Conservation (phyloP, 2,113 vertebrate genomes). For the Calidris pygmaea region DNA sequence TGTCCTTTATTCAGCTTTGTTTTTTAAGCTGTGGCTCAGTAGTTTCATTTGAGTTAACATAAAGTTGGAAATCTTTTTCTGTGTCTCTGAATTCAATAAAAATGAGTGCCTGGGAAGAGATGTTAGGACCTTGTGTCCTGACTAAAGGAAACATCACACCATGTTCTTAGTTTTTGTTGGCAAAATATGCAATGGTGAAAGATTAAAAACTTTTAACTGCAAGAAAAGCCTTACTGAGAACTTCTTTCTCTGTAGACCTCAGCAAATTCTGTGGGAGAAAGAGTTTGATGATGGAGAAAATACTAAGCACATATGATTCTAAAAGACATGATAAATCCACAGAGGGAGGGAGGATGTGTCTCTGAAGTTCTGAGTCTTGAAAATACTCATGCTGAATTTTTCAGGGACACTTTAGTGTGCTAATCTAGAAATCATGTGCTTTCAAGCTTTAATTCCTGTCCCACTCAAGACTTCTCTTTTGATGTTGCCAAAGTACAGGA, state of each 20-base stretch:
- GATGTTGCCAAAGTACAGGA: neutral
- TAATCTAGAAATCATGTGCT: neutral
- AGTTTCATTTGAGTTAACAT: neutral
- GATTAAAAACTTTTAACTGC: neutral
- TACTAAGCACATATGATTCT: neutral
- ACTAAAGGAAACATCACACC: rapidly evolving
- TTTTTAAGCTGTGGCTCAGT: neutral
- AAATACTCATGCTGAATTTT: rapidly evolving
- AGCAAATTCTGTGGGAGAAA: neutral
- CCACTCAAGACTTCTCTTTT: neutral
- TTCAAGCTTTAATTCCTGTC: neutral
- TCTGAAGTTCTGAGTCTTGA: neutral
- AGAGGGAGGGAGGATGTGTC: neutral
- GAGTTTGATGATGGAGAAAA: neutral
- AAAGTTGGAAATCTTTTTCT: neutral
- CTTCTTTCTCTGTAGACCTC: neutral
- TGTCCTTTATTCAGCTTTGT: neutral
- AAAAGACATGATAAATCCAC: neutral
- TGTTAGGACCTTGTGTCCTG: neutral
- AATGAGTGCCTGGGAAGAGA: neutral
- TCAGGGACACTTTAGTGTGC: neutral
- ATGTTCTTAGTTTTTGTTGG: neutral
- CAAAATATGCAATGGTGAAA: neutral
- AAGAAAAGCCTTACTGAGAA: neutral
- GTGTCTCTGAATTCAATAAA: neutral